Conservation (phyloP, 2,888 invertebrate species). For the Nemoura dubitans region DNA sequence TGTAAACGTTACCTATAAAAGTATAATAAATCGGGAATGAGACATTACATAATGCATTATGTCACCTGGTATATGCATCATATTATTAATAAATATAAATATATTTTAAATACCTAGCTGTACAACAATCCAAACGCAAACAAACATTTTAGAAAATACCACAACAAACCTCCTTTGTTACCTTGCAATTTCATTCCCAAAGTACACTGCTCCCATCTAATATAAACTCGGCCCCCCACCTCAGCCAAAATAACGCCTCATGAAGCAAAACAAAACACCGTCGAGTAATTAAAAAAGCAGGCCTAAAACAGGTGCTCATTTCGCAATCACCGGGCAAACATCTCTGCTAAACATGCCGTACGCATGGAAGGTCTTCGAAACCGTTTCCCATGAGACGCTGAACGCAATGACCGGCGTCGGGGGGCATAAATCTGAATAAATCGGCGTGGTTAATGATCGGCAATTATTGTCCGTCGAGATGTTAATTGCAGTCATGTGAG, state of each 20-base stretch:
- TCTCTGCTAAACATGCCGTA: background rate
- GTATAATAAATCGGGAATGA: no score
- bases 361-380: no score
- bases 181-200: background rate
- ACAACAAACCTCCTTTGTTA: background rate
- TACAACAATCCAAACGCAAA: background rate
- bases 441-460: constrained; percentile 4
- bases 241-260: background rate
- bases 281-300: background rate
- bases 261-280: background rate
- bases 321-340: background rate
- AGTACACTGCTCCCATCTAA: background rate
- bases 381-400: background rate
- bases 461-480: background rate
- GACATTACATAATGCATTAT: no score
- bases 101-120: no score
- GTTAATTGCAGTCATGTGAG: background rate
- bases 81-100: no score
- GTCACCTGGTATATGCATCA: no score
- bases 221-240: background rate
- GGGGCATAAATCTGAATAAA: constrained; percentile 8
- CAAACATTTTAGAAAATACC: background rate
- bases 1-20: no score
- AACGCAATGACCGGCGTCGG: background rate
- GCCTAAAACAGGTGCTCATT: background rate